Conservation (phyloP, 1,140 invertebrate species). For the Bombus polaris region DNA sequence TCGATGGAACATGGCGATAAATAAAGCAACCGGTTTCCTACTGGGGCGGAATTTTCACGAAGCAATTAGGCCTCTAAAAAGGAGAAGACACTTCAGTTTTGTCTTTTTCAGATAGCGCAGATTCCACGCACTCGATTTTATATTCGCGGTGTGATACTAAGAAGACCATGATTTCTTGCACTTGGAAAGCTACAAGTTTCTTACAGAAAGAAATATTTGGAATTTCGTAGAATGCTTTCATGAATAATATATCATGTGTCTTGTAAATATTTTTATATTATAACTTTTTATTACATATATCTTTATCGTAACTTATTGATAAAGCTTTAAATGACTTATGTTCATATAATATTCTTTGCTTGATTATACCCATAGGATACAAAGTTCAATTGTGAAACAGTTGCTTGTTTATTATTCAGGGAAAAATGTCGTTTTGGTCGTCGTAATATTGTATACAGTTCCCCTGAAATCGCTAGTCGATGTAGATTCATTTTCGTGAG, state of each 20-base stretch:
- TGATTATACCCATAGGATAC: no score
- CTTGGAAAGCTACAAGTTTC: background rate
- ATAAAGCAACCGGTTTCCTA: background rate
- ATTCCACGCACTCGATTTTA: conserved; percentile 55
- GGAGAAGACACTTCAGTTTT: background rate
- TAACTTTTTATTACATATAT: no score
- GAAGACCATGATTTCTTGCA: background rate
- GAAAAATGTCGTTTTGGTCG: background rate
- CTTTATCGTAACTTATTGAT: no score
- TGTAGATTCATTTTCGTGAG: background rate
- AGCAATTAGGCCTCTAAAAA: no score
- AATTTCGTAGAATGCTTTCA: no score
- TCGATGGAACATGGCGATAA: background rate
- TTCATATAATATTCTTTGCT: no score
- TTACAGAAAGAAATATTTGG: no score
- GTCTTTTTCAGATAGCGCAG: conserved; percentile 20
- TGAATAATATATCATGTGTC: no score
- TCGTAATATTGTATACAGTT: background rate
- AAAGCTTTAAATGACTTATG: no score
- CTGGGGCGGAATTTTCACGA: background rate
- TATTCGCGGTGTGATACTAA: conserved; percentile 20
- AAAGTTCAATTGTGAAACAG: background rate
- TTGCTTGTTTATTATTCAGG: background rate
- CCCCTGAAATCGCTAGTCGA: background rate
- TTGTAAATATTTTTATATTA: no score